These are phyloP conservation scores for Epinotia bilunana DNA, from an alignment of 2,888 invertebrate species.

Conservation along the genomic window DNA sequence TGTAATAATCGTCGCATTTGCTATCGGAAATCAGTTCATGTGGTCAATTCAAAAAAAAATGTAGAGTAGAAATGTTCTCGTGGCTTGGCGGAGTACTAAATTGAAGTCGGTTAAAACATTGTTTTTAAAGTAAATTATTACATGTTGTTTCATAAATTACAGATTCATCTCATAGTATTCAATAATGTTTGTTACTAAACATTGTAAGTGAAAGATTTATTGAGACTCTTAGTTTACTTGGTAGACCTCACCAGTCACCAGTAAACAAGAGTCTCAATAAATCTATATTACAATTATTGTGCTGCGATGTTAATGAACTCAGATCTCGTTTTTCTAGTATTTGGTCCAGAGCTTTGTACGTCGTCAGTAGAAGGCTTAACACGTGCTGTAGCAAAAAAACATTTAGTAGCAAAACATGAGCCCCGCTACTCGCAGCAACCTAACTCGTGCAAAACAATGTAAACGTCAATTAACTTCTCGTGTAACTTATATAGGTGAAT, in stretches of 20 bases:
- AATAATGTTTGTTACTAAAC: neutral
- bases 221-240: too few relatives aligned
- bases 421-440: neutral
- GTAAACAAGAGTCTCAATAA: neutral
- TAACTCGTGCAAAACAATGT: constrained; percentile 1
- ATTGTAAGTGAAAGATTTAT: neutral
- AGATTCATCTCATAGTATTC: neutral
- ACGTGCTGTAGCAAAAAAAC: neutral
- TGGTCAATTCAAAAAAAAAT: too few relatives aligned
- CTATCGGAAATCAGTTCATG: too few relatives aligned
- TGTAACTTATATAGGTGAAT: constrained; percentile 9
- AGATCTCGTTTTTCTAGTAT: constrained; percentile 2
- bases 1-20: too few relatives aligned
- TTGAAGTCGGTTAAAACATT: too few relatives aligned
- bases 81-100: too few relatives aligned
- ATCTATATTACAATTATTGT: neutral
- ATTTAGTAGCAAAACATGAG: constrained; percentile 7
- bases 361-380: neutral
- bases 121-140: too few relatives aligned
- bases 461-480: neutral
- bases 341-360: constrained; percentile 16
- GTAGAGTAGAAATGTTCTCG: too few relatives aligned
- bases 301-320: neutral
- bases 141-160: neutral
- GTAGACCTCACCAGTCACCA: too few relatives aligned